A percentile compares a stretch with the other conserved stretches of the same genome.
Evolutionary conservation across 2,888 invertebrate genomes (phyloP).

Genomic region (Caenorhabditis plicata): DNA sequence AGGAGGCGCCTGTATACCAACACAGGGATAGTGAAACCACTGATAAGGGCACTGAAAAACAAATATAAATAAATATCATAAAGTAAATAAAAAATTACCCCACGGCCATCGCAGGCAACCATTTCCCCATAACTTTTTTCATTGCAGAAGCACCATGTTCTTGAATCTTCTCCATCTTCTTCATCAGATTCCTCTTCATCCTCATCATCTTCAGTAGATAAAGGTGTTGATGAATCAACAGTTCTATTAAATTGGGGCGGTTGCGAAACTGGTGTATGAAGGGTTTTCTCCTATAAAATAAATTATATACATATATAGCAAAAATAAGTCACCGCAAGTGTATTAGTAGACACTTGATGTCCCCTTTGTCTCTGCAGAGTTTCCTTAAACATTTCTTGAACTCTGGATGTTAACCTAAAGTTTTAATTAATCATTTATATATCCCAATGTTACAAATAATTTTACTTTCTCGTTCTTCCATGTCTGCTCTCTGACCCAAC

Average conservation of each 20-base stretch:
- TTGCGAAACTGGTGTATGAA: background rate
- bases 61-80: background rate
- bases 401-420: conserved; percentile 55
- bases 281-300: too few species aligned
- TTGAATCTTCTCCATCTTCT: conserved; percentile 39
- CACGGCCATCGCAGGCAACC: conserved; percentile 98
- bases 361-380: conserved; percentile 42
- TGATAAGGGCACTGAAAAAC: conserved; percentile 86
- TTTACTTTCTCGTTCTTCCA: conserved; percentile 59
- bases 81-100: conserved; percentile 72
- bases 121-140: conserved; percentile 68
- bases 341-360: too few species aligned
- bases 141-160: conserved; percentile 60
- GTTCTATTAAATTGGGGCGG: background rate
- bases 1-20: conserved; percentile 90
- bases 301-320: too few species aligned
- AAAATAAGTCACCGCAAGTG: too few species aligned
- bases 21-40: conserved; percentile 99
- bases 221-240: background rate
- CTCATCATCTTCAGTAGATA: conserved; percentile 4
- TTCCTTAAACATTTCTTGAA: conserved; percentile 63
- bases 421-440: background rate
- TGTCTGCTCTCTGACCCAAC: conserved; percentile 57
- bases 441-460: background rate
- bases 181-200: conserved; percentile 31